These are phyloP conservation scores for Apotomis betuletana DNA, from an alignment of 2,888 invertebrate species.

Conservation along the genomic window DNA sequence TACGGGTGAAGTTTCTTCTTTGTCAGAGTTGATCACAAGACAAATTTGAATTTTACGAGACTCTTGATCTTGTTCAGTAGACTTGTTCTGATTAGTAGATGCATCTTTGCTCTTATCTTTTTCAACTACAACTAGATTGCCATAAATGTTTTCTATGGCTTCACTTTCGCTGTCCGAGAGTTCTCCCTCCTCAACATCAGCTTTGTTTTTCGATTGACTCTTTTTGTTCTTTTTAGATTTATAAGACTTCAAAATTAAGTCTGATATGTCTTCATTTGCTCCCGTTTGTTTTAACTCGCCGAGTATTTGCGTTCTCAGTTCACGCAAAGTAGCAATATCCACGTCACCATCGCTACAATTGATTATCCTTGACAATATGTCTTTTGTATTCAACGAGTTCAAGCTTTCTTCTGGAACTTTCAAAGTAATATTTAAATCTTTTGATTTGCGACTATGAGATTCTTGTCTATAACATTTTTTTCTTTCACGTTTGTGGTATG, in stretches of 20 bases:
- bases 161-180: slow-evolving; percentile 79
- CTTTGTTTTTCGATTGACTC: slow-evolving; percentile 47
- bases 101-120: slow-evolving; percentile 50
- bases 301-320: slow-evolving; percentile 75
- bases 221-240: slow-evolving; percentile 57
- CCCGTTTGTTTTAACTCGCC: slow-evolving; percentile 77
- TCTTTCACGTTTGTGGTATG: slow-evolving; percentile 65
- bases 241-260: slow-evolving; percentile 75
- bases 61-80: slow-evolving; percentile 51
- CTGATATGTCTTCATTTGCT: slow-evolving; percentile 74
- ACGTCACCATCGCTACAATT: slow-evolving; percentile 75
- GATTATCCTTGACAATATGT: slow-evolving; percentile 74
- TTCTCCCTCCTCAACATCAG: slow-evolving; percentile 77
- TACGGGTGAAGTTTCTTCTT: slow-evolving; percentile 44
- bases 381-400: slow-evolving; percentile 70
- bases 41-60: slow-evolving; percentile 70
- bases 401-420: slow-evolving; percentile 76
- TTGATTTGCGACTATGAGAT: slow-evolving; percentile 51
- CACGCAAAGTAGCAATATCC: slow-evolving; percentile 77
- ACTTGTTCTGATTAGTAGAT: slow-evolving; percentile 45
- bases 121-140: slow-evolving; percentile 64
- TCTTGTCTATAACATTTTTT: slow-evolving; percentile 61
- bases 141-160: slow-evolving; percentile 73
- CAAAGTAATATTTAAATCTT: slow-evolving; percentile 74
- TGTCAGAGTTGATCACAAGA: slow-evolving; percentile 61